Evolutionary conservation across 1,140 invertebrate species (phyloP), one percentile per base, ranked within the genome.

Genomic region (Planococcus citri): DNA sequence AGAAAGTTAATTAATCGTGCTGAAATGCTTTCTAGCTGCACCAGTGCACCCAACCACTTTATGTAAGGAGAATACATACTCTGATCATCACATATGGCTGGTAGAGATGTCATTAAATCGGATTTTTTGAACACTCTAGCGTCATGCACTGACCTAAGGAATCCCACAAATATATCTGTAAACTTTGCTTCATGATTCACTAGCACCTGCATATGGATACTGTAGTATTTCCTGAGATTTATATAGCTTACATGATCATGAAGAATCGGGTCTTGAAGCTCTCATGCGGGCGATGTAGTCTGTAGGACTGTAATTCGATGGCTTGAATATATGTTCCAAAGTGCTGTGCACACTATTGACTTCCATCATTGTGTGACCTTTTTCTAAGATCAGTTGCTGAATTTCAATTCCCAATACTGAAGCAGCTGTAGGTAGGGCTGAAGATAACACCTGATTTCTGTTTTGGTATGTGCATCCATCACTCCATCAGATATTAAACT

Each of bases 371-470:
- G 75, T 76, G 67, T 78, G 75, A 17, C 76, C 76, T 69, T 73
- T 73, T 71, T 75, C 74, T 0, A 72, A n/a, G 41, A 70, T 64
- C 29, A 72, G 24, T 21, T 72, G 69, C 22, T 41, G 8, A 37
- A 70, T 69, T 51, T 64, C 27, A 61, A 71, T 70, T 1, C 27
- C 27, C 27, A 58, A 61, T 38, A 41, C 51, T 41, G 33, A 69
- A 58, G 51, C 68, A 38, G 68, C n/a, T 20, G 51, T 57, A 58
- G 27, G 20, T 24, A 71, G 27, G 27, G 86, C 91, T 87, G 73
- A 68, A 78, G 71, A 68, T n/a, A 74, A 64, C 14, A 72, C 67
- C 71, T 69, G 71, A 57, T 74, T 73, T 68, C 72, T 22, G 33
- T 73, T 74, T 69, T 74, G 73, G 51, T 71, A 72, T 29, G 70